Evolutionary conservation across 2,888 invertebrate genomes (phyloP).

Genomic region (Rhagium mordax): DNA sequence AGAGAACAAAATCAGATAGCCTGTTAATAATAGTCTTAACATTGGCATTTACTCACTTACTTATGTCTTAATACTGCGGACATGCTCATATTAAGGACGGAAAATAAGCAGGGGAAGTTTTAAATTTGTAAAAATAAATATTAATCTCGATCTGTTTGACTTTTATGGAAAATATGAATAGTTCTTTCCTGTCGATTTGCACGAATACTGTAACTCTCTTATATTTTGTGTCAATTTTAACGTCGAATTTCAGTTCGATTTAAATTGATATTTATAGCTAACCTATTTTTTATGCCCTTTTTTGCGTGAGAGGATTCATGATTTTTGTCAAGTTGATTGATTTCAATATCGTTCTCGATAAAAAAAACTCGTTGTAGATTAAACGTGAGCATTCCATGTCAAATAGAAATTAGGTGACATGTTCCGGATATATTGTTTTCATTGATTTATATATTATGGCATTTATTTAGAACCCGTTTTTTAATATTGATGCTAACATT

Average conservation of each 20-base stretch:
- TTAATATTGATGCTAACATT: too few relatives aligned
- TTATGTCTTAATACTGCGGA: too few relatives aligned
- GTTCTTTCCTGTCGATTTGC: conserved; percentile 6
- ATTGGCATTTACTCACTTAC: too few relatives aligned
- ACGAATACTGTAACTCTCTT: conserved; percentile 2
- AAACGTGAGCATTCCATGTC: background rate
- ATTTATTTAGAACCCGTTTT: too few relatives aligned
- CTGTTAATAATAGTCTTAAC: too few relatives aligned
- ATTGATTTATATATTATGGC: too few relatives aligned
- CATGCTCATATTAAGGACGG: too few relatives aligned
- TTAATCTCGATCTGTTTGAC: too few relatives aligned
- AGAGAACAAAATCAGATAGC: too few relatives aligned
- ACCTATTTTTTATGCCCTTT: background rate
- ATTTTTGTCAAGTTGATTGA: background rate
- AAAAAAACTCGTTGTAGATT: background rate
- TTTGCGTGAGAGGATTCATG: conserved; percentile 2
- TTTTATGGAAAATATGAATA: background rate
- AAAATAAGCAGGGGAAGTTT: too few relatives aligned
- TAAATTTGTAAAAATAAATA: too few relatives aligned
- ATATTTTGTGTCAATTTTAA: background rate
- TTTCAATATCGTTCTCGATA: background rate
- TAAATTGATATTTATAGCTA: conserved; percentile 4
- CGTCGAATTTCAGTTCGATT: background rate
- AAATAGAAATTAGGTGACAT: background rate
- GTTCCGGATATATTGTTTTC: background rate